A percentile compares a stretch with the other conserved stretches of the same genome.
Conservation (phyloP, 1,140 invertebrate species). For the Penaeus vannamei region DNA sequence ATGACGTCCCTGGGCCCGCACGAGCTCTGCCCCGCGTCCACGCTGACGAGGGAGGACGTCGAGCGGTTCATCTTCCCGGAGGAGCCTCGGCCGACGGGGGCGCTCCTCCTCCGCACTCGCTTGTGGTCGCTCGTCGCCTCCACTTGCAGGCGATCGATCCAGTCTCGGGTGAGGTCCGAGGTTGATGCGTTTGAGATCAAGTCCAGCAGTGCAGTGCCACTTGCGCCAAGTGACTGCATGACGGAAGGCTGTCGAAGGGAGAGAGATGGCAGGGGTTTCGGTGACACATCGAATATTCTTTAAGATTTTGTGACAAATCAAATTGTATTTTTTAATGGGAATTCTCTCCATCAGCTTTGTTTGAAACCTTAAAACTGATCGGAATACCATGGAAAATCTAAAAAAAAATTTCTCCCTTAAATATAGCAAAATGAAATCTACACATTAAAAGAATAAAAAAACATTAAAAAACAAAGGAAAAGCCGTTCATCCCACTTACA, state of each 20-base stretch:
- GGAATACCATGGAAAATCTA: too few relatives aligned
- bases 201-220: slow-evolving; percentile 1
- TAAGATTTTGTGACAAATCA: too few relatives aligned
- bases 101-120: slow-evolving; percentile 29
- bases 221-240: slow-evolving; percentile 9
- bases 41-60: slow-evolving; percentile 30
- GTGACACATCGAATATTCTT: neutral
- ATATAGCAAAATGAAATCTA: too few relatives aligned
- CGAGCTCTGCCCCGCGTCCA: slow-evolving; percentile 9
- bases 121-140: slow-evolving; percentile 25
- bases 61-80: slow-evolving; percentile 20
- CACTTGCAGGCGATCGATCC: slow-evolving; percentile 12
- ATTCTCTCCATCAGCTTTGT: too few relatives aligned
- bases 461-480: too few relatives aligned
- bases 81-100: neutral
- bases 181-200: slow-evolving; percentile 16
- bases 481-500: neutral
- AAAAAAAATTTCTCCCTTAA: too few relatives aligned
- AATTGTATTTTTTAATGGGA: too few relatives aligned
- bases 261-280: neutral
- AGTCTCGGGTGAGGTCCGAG: slow-evolving; percentile 35
- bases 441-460: too few relatives aligned
- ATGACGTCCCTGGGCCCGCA: slow-evolving; percentile 16
- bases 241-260: neutral
- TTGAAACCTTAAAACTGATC: too few relatives aligned